Base-by-base conservation (phyloP, 2,113 vertebrate genomes). In the Vidua chalybeata region DNA sequence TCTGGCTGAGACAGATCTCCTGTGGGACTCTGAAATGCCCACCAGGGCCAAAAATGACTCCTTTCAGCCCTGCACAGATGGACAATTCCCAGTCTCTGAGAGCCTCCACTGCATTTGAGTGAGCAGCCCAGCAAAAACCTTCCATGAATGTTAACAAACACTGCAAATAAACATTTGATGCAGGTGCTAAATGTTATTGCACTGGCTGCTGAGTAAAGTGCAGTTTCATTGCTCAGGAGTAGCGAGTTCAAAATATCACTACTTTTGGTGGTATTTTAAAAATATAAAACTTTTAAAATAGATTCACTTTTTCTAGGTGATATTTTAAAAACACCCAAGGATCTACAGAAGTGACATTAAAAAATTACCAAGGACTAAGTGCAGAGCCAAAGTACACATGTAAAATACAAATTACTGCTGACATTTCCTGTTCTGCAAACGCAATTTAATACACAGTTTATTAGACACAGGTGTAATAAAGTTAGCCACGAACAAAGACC, bases 391-490 rank as follows among this genome's bases (percentile, higher is more conserved):
- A 75, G 49, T 46, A 81, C 82, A 81, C 23, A 31, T 0, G 13
- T 3, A 26, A 12, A 75, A 63, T 8, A 66, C 48, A 68, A 30
- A 18, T 51, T 16, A 20, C 18, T 58, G 35, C 28, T 74, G 66
- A 74, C 46, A 78, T 81, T 88, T 79, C 46, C 51, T n/a, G 31
- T 37, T 93, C 74, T 73, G 58, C 71, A 91, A 86, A 81, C 21
- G 27, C 55, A 87, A 46, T 46, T 91, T 54, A 41, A 69, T 18
- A 19, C 5, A 5, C 6, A 86, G 46, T 7, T 86, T 56, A 39
- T 48, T 39, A 86, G 59, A 37, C 43, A 71, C 1, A 30, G 22
- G 27, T 80, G 48, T 59, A 83, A 91, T 30, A 73, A 54, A 91
- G 27, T 41, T 64, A 88, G 81, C 67, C 84, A 52, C 8, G 21